Base-by-base conservation (phyloP, 2,888 invertebrate genomes). In the Siphlonurus alternatus region DNA sequence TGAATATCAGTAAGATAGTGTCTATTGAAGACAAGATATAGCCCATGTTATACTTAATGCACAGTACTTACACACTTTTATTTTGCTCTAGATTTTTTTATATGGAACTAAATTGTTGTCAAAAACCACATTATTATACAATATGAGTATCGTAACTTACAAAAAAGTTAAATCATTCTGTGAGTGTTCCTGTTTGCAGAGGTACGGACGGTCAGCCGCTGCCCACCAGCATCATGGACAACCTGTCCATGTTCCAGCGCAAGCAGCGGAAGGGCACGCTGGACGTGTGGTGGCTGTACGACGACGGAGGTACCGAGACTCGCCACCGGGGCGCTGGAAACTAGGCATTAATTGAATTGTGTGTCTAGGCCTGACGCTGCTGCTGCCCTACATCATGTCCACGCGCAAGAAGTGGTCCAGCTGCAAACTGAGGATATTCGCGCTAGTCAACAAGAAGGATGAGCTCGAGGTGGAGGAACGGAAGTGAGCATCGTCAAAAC, bases 241-340 rank as follows among this genome's bases (percentile, higher is more conserved):
- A 53, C 19, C 53, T 61, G 60, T 60, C 61, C 15, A n/a, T 61
- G 24, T 64, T 64, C 61, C 64, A 61, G n/a, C 53, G 61, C n/a
- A 64, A 64, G n/a, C 64, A 64, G 23, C 73, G 74, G 63, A 72
- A 73, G 61, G 78, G 79, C 51, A 75, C 75, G 10, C 78, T 80
- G 61, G 80, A 80, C 71, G 79, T 81, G 1, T 80, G 80, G 80
- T 82, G 81, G 81, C 72, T 82, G 24, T 81, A 79, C 70, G 81
- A 82, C 70, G 80, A 71, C 61, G 70, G 70, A 66, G 70, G 70
- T 69, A 62, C 64, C n/a, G n/a, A n/a, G n/a, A n/a, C n/a, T n/a
- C n/a, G 65, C 56, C n/a, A 61, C 56, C 19, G 10, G n/a, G n/a
- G n/a, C n/a, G n/a, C n/a, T n/a, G n/a, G n/a, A n/a, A n/a, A n/a